phyloP scores from a whole-genome alignment of 2,113 vertebrate genomes.

The Cyanoliseus patagonus region DNA sequence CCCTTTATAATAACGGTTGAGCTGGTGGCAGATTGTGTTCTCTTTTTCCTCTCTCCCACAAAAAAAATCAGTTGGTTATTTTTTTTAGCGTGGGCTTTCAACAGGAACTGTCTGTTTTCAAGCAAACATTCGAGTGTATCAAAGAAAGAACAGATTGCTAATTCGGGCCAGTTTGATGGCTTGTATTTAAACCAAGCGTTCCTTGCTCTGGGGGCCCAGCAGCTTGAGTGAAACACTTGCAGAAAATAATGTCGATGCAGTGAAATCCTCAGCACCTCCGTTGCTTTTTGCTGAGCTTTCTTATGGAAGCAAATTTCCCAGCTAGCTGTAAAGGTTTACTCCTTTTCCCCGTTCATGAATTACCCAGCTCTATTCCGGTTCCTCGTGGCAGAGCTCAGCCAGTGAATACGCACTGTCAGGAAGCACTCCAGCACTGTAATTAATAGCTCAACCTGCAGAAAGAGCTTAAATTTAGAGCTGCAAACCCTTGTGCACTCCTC shows the following conservation, averaged over 20 bases:
- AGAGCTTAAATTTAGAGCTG: conserved; percentile 21
- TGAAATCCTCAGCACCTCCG: background rate
- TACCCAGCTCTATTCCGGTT: background rate
- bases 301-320: background rate
- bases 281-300: conserved; percentile 3
- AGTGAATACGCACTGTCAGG: background rate
- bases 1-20: background rate
- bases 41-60: background rate
- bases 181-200: background rate
- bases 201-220: background rate
- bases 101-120: background rate
- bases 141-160: conserved; percentile 3
- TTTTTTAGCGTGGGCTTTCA: background rate
- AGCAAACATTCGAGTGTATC: background rate
- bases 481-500: background rate
- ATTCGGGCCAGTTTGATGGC: background rate
- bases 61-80: background rate
- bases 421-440: conserved; percentile 29
- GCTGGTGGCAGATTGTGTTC: background rate
- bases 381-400: conserved; percentile 6
- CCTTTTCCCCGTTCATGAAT: background rate
- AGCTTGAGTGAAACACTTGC: background rate
- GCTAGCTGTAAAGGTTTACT: background rate
- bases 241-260: background rate
- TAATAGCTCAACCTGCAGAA: conserved; percentile 37